Evolutionary conservation across 2,113 vertebrate genomes (phyloP), one percentile per base, ranked within the genome.

Genomic region (Paralichthys olivaceus): DNA sequence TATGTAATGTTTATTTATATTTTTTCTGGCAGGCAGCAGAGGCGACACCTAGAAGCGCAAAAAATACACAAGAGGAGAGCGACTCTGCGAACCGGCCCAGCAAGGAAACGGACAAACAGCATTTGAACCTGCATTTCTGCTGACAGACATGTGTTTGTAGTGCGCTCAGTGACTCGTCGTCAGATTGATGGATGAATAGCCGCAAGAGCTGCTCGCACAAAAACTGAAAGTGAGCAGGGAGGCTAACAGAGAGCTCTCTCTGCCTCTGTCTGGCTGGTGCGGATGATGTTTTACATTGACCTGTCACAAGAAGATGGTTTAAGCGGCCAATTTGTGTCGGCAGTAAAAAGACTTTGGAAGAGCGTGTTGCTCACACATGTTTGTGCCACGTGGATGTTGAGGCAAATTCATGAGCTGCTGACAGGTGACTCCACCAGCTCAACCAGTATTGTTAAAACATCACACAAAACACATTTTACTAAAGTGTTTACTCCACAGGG

Each of bases 1-100:
- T 8, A 1, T 9, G 9, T 34, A 7, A 7, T 7, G 32, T 40
- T 40, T 40, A 13, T 13, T 40, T 40, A 9, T 13, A 49, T 64
- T 55, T 61, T 51, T 9, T 2, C 47, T 68, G 47, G 22, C 75
- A 87, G 85, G 25, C 66, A 66, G 23, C 81, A 25, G 49, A 81
- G 28, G 2, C 59, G 28, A 12, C 22, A 40, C 2, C 14, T 0
- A 29, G 26, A 22, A 15, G 0, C 15, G 0, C 45, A 61, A 45
- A 15, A 80, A 40, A 26, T 0, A 66, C 49, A 74, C 37, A 0
- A 62, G 59, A 64, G 13, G 70, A 80, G 20, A 28, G 29, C 45
- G 7, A 1, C 32, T 76, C 17, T 23, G 20, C 37, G 0, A 19
- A 45, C 56, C n/a, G 69, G 60, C 12, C 62, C 43, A 49, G 56